Conservation (phyloP, 1,140 invertebrate genomes). For the Pteromalus puparum region DNA sequence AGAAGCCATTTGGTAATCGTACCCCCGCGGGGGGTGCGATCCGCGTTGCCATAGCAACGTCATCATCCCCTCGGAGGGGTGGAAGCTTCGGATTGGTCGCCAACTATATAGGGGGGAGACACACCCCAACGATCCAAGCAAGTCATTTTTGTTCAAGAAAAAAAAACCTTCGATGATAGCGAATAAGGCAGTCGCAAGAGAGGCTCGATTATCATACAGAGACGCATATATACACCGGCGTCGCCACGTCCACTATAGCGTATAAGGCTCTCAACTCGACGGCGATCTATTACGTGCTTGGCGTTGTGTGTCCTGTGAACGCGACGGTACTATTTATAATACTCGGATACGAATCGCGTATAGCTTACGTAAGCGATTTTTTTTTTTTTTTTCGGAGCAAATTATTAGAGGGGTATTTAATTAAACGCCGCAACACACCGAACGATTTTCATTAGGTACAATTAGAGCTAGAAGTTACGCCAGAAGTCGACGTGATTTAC, state of each 20-base stretch:
- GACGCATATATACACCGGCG: too few relatives aligned
- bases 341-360: too few relatives aligned
- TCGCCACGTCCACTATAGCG: conserved; percentile 1
- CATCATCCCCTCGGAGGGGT: conserved; percentile 45
- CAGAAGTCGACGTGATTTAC: too few relatives aligned
- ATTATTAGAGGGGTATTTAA: neutral
- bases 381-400: too few relatives aligned
- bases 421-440: neutral
- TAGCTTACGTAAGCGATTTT: too few relatives aligned
- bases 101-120: too few relatives aligned
- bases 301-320: neutral
- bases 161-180: too few relatives aligned
- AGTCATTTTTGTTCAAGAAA: too few relatives aligned
- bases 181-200: too few relatives aligned
- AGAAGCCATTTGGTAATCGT: conserved; percentile 69
- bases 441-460: neutral
- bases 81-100: conserved; percentile 53
- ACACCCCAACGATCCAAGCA: conserved; percentile 38
- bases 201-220: neutral
- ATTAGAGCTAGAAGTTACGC: neutral
- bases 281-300: neutral
- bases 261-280: conserved; percentile 18
- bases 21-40: conserved; percentile 53
- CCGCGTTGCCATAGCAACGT: conserved; percentile 67
- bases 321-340: too few relatives aligned